These are phyloP conservation scores for Geococcyx californianus DNA, from an alignment of 2,113 vertebrate genomes.

Conservation along the genomic window DNA sequence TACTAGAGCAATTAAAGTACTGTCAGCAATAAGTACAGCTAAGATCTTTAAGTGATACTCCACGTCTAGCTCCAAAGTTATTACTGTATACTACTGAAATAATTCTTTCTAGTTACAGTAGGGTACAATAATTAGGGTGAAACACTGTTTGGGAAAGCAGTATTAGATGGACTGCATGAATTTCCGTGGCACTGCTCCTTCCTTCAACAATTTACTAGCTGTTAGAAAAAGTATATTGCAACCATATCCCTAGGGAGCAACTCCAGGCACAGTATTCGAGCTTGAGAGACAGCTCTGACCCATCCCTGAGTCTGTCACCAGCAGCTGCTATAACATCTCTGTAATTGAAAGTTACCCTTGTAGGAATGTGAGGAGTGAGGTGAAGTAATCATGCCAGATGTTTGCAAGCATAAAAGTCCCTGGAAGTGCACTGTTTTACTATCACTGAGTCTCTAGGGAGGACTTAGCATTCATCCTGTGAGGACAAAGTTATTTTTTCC, in stretches of 20 bases:
- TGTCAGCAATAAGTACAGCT: not conserved
- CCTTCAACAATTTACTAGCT: not conserved
- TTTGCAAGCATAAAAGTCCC: not conserved
- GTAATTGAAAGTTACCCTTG: constrained; percentile 31
- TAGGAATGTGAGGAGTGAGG: not conserved
- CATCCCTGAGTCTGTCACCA: constrained; percentile 3
- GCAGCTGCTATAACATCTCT: not conserved
- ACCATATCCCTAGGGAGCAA: not conserved
- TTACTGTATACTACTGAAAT: not conserved
- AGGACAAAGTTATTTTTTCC: not conserved
- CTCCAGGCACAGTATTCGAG: not conserved
- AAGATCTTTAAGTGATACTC: not conserved
- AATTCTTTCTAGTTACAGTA: not conserved
- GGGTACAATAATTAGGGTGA: not conserved
- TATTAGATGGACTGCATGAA: not conserved
- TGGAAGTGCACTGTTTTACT: not conserved
- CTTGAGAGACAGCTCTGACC: not conserved
- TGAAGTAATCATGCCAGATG: not conserved
- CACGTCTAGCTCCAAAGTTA: not conserved
- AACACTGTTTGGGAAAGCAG: not conserved
- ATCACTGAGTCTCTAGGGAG: not conserved
- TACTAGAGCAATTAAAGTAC: not conserved
- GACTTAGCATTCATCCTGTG: not conserved
- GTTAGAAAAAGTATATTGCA: not conserved
- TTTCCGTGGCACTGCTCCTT: not conserved